These are phyloP conservation scores for Eilema caniola DNA, from an alignment of 2,888 invertebrate genomes.

Conservation along the genomic window DNA sequence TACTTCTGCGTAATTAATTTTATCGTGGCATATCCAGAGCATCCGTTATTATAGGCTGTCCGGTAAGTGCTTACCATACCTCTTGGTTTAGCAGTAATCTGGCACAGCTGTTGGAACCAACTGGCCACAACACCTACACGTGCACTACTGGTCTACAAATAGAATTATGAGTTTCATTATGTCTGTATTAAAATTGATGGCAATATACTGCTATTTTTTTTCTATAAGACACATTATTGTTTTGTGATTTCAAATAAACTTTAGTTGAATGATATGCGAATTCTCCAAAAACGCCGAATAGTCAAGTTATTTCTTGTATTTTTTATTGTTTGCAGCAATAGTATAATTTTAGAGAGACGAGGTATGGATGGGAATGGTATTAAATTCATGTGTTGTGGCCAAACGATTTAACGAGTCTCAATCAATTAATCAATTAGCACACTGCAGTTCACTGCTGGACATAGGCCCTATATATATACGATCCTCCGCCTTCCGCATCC, in stretches of 20 bases:
- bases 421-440: no score
- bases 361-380: no score
- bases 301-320: slow-evolving; percentile 42
- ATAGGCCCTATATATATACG: no score
- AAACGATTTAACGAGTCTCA: no score
- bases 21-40: background rate
- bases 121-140: background rate
- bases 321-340: no score
- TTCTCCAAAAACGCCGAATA: slow-evolving; percentile 68
- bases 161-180: background rate
- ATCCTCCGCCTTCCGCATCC: no score
- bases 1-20: background rate
- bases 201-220: no score
- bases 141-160: background rate
- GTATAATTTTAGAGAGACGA: no score
- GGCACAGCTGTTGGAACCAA: background rate
- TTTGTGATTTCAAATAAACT: slow-evolving; percentile 48
- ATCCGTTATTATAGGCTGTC: background rate
- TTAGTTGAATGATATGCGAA: slow-evolving; percentile 77
- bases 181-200: no score
- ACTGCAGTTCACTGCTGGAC: no score
- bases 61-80: background rate
- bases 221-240: slow-evolving; percentile 93
- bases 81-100: background rate
- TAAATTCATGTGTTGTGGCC: no score